These are phyloP conservation scores for Acrossocheilus fasciatus DNA, from an alignment of 2,797 vertebrate species.

Conservation along the genomic window DNA sequence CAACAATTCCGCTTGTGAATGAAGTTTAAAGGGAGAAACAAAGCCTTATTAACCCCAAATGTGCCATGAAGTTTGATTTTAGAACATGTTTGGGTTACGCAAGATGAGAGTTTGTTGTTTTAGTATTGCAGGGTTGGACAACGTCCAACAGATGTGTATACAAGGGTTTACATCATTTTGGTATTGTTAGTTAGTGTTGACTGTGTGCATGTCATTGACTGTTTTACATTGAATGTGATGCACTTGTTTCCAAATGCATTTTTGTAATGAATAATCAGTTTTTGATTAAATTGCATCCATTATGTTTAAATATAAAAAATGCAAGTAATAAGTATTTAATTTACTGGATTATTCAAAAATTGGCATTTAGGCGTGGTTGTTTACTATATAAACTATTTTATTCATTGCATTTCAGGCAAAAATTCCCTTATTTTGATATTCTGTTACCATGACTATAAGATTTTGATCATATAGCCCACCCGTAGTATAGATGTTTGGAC, in stretches of 20 bases:
- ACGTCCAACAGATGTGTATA: not conserved
- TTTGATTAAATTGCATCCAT: not conserved
- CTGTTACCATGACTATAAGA: not conserved
- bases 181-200: not conserved
- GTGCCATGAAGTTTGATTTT: not conserved
- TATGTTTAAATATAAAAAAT: not conserved
- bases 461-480: conserved; percentile 16
- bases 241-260: not conserved
- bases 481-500: not conserved
- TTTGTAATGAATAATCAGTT: not conserved
- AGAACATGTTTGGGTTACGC: not conserved
- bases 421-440: not conserved
- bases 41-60: conserved; percentile 28
- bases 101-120: not conserved
- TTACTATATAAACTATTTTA: not conserved
- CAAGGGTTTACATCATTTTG: not conserved
- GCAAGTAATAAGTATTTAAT: not conserved
- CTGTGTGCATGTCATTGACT: not conserved
- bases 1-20: conserved; percentile 40
- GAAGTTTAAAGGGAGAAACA: conserved; percentile 35
- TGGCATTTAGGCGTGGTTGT: not conserved
- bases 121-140: not conserved
- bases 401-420: not conserved
- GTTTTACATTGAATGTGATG: too few species aligned
- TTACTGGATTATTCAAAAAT: not conserved